Evolutionary conservation across 1,140 invertebrate genomes (phyloP).

Genomic region (Oppia nitens): DNA sequence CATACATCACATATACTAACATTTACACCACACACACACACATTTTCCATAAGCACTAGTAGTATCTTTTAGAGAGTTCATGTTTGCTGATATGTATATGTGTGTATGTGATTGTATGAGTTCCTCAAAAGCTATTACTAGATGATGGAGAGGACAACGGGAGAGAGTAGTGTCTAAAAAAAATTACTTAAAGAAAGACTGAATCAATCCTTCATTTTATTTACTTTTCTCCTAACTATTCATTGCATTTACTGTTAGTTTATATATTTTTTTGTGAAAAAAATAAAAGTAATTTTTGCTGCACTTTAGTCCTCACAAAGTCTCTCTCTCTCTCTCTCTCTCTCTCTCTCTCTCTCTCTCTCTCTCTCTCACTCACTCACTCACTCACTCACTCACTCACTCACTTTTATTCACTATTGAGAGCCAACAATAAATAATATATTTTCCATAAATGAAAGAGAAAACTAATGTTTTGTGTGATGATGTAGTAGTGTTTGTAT

Average conservation of each 20-base stretch:
- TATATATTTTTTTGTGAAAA: too few species aligned
- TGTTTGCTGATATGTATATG: too few species aligned
- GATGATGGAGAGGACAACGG: background rate
- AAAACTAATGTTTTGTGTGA: background rate
- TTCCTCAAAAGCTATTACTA: background rate
- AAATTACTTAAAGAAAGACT: too few species aligned
- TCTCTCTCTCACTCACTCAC: background rate
- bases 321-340: background rate
- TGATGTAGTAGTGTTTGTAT: too few species aligned
- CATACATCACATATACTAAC: too few species aligned
- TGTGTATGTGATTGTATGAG: background rate
- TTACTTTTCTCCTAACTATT: background rate
- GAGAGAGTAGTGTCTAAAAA: background rate
- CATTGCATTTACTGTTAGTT: background rate
- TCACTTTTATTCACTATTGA: background rate
- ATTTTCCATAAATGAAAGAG: background rate
- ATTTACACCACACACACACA: too few species aligned
- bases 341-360: background rate
- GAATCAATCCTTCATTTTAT: too few species aligned
- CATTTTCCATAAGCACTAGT: too few species aligned
- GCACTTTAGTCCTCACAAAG: too few species aligned
- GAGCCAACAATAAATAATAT: background rate
- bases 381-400: background rate
- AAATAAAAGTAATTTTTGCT: too few species aligned
- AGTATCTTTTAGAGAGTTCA: too few species aligned